Percentiles rank a stretch among this genome's conserved stretches.
These are phyloP conservation scores for Colletes gigas DNA, from an alignment of 1,140 invertebrate species.

Conservation along the genomic window DNA sequence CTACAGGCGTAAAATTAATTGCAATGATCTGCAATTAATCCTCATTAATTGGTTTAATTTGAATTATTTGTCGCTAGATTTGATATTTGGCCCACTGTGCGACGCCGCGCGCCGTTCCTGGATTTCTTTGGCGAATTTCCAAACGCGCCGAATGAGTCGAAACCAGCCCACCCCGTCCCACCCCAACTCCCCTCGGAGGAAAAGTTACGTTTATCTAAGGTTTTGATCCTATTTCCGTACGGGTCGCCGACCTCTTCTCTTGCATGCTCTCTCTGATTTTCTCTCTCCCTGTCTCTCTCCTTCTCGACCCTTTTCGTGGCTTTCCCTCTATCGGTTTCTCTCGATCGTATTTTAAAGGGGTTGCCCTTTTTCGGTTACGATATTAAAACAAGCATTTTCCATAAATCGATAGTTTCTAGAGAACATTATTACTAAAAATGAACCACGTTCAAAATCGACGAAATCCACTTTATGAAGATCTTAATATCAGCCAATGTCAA, in stretches of 20 bases:
- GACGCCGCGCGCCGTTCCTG: conserved; percentile 58
- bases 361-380: too few relatives aligned
- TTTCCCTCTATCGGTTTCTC: conserved; percentile 7
- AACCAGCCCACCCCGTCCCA: conserved; percentile 28
- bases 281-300: conserved; percentile 9
- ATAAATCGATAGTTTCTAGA: too few relatives aligned
- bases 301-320: background rate
- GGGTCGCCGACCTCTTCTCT: conserved; percentile 71
- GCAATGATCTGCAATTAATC: too few relatives aligned
- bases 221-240: conserved; percentile 77
- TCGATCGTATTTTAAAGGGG: background rate
- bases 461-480: too few relatives aligned
- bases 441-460: too few relatives aligned
- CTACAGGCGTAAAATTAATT: too few relatives aligned
- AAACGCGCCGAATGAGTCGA: conserved; percentile 69
- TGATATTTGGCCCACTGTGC: background rate
- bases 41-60: too few relatives aligned
- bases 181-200: conserved; percentile 59
- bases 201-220: conserved; percentile 77
- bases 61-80: too few relatives aligned
- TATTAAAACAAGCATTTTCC: too few relatives aligned
- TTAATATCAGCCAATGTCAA: too few relatives aligned
- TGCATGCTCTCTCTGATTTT: conserved; percentile 25
- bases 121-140: conserved; percentile 77
- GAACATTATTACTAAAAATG: too few relatives aligned